phyloP scores from a whole-genome alignment of 2,113 vertebrate genomes.

The Anthoscopus minutus region DNA sequence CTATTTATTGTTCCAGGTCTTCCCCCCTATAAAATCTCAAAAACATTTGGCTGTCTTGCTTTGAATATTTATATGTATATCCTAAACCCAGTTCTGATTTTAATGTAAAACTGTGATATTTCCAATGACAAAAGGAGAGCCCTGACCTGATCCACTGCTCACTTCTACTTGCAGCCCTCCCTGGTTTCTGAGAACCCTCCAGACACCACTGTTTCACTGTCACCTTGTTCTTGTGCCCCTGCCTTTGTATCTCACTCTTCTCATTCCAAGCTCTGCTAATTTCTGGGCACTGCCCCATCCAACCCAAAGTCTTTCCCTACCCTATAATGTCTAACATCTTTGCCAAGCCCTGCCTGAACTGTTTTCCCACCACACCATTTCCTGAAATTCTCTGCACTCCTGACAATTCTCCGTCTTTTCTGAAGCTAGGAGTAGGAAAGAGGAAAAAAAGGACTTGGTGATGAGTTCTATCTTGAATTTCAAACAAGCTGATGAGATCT shows the following conservation, averaged over 20 bases:
- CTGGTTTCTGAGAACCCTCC: not conserved
- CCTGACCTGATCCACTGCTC: not conserved
- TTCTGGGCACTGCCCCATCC: not conserved
- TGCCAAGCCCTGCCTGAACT: not conserved
- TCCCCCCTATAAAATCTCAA: slow-evolving; percentile 37
- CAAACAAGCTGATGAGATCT: not conserved
- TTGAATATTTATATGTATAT: slow-evolving; percentile 93
- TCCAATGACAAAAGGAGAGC: slow-evolving; percentile 25
- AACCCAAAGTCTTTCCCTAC: not conserved
- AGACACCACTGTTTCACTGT: not conserved
- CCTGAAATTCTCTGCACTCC: not conserved
- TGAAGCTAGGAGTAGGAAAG: not conserved
- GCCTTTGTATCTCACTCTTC: not conserved
- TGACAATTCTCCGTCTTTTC: not conserved
- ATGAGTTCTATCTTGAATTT: not conserved
- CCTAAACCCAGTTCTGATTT: slow-evolving; percentile 71
- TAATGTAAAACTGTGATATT: slow-evolving; percentile 50
- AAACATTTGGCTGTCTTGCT: slow-evolving; percentile 77
- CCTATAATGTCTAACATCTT: not conserved
- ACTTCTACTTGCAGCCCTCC: not conserved
- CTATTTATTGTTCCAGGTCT: slow-evolving; percentile 59
- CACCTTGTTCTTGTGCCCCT: not conserved
- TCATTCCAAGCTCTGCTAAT: not conserved
- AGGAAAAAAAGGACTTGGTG: not conserved
- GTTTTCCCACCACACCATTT: not conserved